Percentiles rank a stretch among this genome's conserved stretches.
These are phyloP conservation scores for Ptiloglossa arizonensis DNA, from an alignment of 1,140 invertebrate species.

Conservation along the genomic window DNA sequence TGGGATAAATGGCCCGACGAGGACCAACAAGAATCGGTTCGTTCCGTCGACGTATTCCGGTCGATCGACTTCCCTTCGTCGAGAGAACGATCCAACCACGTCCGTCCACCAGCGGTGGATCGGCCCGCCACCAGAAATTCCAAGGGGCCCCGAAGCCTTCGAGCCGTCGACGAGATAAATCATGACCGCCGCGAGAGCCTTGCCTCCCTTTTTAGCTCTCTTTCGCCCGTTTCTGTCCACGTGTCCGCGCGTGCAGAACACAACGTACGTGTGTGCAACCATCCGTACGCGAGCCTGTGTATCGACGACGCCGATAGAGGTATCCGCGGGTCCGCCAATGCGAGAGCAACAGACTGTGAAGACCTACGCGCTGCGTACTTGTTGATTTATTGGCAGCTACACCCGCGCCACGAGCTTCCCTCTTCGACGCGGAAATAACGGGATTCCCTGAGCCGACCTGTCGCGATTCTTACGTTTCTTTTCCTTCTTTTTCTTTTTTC, in stretches of 20 bases:
- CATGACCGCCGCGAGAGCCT: conserved; percentile 3
- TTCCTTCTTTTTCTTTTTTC: no score
- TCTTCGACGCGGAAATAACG: conserved; percentile 37
- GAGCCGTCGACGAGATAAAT: conserved; percentile 45
- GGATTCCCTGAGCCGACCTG: background rate
- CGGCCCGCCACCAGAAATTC: conserved; percentile 35
- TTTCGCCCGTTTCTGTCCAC: conserved; percentile 46
- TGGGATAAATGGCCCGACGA: conserved; percentile 14
- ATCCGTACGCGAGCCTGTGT: background rate
- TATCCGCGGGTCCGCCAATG: conserved; percentile 9
- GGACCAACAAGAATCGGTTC: conserved; percentile 30
- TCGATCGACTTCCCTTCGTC: conserved; percentile 47
- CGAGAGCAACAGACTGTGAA: conserved; percentile 42
- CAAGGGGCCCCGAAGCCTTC: conserved; percentile 28
- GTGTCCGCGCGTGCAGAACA: conserved; percentile 33
- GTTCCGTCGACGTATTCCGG: conserved; percentile 55
- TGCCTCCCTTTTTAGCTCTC: conserved; percentile 26
- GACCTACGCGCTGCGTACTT: conserved; percentile 45
- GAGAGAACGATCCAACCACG: background rate
- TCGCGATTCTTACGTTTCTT: no score
- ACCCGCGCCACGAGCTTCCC: conserved; percentile 39
- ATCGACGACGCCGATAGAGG: background rate
- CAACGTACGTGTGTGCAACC: background rate
- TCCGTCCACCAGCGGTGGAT: background rate
- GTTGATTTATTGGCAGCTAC: conserved; percentile 66